A percentile compares a stretch with the other conserved stretches of the same genome.
phyloP scores from a whole-genome alignment of 2,888 invertebrate genomes.

The Panzeria rudis region DNA sequence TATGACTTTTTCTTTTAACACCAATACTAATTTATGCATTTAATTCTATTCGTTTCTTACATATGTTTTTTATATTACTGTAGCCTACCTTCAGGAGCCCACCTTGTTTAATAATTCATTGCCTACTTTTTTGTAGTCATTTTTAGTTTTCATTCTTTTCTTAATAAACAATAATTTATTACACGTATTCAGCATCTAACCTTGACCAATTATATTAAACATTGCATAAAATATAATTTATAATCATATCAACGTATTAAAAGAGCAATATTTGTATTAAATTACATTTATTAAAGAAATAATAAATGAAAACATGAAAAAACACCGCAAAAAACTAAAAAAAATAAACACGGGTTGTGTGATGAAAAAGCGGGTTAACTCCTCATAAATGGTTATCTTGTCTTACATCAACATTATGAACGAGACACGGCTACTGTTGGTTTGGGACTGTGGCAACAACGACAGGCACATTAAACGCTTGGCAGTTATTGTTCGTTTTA shows the following conservation, averaged over 20 bases:
- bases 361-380: slow-evolving; percentile 72
- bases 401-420: slow-evolving; percentile 72
- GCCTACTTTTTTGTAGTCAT: neutral
- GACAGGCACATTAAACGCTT: slow-evolving; percentile 52
- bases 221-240: slow-evolving; percentile 47
- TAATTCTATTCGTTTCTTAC: too few species aligned
- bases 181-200: slow-evolving; percentile 23
- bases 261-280: slow-evolving; percentile 64
- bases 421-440: slow-evolving; percentile 69
- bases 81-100: neutral
- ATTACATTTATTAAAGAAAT: slow-evolving; percentile 62
- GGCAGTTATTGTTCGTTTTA: slow-evolving; percentile 30
- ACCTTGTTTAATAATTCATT: neutral
- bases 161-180: slow-evolving; percentile 9
- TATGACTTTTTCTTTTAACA: too few species aligned
- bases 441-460: slow-evolving; percentile 55
- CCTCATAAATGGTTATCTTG: slow-evolving; percentile 73
- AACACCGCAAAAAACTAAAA: neutral
- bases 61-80: neutral
- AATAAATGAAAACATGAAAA: slow-evolving; percentile 4
- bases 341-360: slow-evolving; percentile 27
- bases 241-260: slow-evolving; percentile 49
- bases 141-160: neutral
- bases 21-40: too few species aligned
- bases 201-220: slow-evolving; percentile 61